Conservation (phyloP, 2,797 vertebrate species). For the Brachyrhaphis roseni region DNA sequence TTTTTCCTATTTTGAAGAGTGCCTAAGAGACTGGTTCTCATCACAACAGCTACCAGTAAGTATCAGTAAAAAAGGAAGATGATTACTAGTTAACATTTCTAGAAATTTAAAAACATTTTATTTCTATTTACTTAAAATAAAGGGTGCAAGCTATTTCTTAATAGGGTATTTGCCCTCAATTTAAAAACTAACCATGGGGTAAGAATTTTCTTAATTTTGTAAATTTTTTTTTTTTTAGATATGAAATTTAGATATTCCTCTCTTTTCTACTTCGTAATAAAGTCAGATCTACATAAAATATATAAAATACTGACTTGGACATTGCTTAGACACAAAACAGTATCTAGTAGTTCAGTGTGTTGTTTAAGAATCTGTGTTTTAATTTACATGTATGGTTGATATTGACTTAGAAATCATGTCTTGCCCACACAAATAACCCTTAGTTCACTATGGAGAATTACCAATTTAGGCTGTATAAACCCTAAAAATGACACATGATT, state of each 20-base stretch:
- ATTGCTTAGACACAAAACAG: neutral
- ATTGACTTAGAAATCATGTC: neutral
- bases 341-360: neutral
- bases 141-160: neutral
- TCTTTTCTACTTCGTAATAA: neutral
- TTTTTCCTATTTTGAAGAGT: neutral
- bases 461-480: neutral
- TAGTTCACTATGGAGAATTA: neutral
- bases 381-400: neutral
- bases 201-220: neutral
- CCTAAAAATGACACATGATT: neutral
- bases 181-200: neutral
- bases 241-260: neutral
- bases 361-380: neutral
- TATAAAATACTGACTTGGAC: neutral
- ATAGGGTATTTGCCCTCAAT: neutral
- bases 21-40: neutral
- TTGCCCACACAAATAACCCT: neutral
- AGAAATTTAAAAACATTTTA: neutral
- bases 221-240: neutral
- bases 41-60: neutral
- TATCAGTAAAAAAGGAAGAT: neutral
- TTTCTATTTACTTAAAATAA: neutral
- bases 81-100: neutral
- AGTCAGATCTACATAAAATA: neutral